Evolutionary conservation across 2,888 invertebrate species (phyloP).

Genomic region (Drosophila lutescens): DNA sequence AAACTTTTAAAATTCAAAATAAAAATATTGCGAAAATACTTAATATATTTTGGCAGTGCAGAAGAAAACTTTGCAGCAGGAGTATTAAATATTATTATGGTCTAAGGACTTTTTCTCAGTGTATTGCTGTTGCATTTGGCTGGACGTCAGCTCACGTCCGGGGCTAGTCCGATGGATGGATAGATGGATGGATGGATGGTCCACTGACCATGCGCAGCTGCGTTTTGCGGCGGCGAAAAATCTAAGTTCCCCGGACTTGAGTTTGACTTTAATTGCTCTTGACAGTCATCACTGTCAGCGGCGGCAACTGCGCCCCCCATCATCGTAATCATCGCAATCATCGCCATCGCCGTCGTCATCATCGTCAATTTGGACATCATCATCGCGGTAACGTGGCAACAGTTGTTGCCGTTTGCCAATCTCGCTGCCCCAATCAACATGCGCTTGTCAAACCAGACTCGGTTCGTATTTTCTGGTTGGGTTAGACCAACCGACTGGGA

Average conservation of each 20-base stretch:
- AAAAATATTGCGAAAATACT: too few relatives aligned
- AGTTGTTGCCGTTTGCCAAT: constrained; percentile 66
- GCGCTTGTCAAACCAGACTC: constrained; percentile 67
- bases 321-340: constrained; percentile 25
- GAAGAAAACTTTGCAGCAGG: background rate
- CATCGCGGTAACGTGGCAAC: constrained; percentile 24
- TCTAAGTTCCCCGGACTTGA: constrained; percentile 73
- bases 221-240: constrained; percentile 70
- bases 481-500: constrained; percentile 36
- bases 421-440: constrained; percentile 76
- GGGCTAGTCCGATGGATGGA: constrained; percentile 37
- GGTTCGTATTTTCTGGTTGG: constrained; percentile 50
- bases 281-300: constrained; percentile 82
- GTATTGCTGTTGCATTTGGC: constrained; percentile 57
- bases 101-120: background rate
- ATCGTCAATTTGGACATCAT: constrained; percentile 14
- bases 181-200: constrained; percentile 35
- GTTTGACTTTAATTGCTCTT: constrained; percentile 83
- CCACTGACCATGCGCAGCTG: constrained; percentile 69
- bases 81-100: too few relatives aligned
- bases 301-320: constrained; percentile 34
- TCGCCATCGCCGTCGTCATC: constrained; percentile 23
- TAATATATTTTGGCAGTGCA: too few relatives aligned
- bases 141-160: constrained; percentile 73
- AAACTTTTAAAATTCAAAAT: too few relatives aligned